These are phyloP conservation scores for Grallaria varia DNA, from an alignment of 2,113 vertebrate genomes.

Conservation along the genomic window DNA sequence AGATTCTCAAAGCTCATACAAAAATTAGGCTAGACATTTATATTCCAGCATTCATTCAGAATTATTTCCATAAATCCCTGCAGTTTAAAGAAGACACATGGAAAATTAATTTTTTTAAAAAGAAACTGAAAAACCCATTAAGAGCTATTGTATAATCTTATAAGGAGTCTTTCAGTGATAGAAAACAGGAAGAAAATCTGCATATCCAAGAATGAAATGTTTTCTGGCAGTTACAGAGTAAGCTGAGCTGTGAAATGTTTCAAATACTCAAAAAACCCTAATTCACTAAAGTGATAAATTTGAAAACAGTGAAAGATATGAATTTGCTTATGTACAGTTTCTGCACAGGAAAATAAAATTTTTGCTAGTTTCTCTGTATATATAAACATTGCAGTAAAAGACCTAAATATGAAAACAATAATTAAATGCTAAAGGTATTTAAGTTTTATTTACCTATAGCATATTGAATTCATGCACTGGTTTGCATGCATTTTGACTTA, in stretches of 20 bases:
- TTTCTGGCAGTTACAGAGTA: not conserved
- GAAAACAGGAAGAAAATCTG: not conserved
- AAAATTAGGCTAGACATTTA: not conserved
- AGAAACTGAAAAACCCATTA: not conserved
- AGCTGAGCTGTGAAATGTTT: not conserved
- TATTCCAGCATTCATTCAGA: not conserved
- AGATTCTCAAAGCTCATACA: not conserved
- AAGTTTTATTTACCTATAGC: not conserved
- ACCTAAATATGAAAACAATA: not conserved
- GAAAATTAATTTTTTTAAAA: not conserved
- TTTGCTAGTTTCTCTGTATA: not conserved
- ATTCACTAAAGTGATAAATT: not conserved
- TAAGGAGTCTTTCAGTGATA: not conserved
- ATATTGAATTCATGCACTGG: not conserved
- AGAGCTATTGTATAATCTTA: not conserved
- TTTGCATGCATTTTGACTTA: not conserved
- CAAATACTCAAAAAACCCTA: not conserved
- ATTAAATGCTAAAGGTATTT: not conserved
- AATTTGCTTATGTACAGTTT: conserved; percentile 8
- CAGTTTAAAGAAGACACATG: not conserved
- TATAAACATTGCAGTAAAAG: not conserved
- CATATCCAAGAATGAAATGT: not conserved
- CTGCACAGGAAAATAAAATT: not conserved
- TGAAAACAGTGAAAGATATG: not conserved
- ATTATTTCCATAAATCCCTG: not conserved